Conservation (phyloP, 2,797 vertebrate genomes). For the Coilia nasus region DNA sequence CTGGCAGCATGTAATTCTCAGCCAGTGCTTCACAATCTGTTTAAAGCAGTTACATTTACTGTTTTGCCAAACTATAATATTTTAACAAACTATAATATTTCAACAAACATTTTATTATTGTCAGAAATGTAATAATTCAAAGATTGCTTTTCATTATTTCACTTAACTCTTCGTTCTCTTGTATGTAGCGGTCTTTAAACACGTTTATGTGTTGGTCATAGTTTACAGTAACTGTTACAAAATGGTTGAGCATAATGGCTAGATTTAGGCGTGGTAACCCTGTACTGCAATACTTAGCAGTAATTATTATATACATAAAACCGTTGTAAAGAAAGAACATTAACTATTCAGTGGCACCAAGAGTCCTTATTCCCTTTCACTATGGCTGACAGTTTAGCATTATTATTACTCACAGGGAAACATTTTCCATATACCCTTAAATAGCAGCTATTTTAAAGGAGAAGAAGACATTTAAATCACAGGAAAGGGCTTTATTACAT, state of each 20-base stretch:
- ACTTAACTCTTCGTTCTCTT: background rate
- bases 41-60: too few relatives aligned
- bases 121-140: too few relatives aligned
- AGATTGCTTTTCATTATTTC: background rate
- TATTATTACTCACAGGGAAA: constrained; percentile 1
- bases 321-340: background rate
- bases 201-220: too few relatives aligned
- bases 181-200: background rate
- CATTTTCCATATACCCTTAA: background rate
- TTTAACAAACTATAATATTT: too few relatives aligned
- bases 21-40: too few relatives aligned
- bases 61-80: too few relatives aligned
- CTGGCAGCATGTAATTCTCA: too few relatives aligned
- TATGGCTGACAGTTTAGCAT: background rate
- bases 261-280: background rate
- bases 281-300: background rate
- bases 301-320: background rate
- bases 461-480: background rate
- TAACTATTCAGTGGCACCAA: background rate
- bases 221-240: background rate
- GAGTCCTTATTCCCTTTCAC: background rate
- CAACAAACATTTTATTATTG: too few relatives aligned
- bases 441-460: background rate
- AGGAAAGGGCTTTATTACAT: background rate
- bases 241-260: background rate